Evolutionary conservation across 2,888 invertebrate species (phyloP), one percentile per base, ranked within the genome.

Genomic region (Acholoe squamosa): DNA sequence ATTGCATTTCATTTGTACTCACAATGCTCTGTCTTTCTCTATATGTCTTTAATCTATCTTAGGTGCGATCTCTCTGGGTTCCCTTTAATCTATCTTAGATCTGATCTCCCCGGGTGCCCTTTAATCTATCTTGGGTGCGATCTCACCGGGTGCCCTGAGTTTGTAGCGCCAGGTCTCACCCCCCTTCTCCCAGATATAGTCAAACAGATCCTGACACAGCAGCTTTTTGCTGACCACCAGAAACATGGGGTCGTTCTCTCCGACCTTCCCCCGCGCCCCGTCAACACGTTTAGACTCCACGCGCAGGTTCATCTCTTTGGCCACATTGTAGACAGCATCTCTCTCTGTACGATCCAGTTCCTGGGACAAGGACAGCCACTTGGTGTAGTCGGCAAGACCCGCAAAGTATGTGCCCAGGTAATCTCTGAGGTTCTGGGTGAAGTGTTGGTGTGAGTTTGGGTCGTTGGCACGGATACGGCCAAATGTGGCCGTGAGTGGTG

Each of bases 151-250:
- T 19, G 86, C 25, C 31, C 28, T 86, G 0, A 86, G 56, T 22
- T 86, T 86, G 86, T 86, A 86, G 25, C 86, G 19, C 86, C 86
- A 86, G 0, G 86, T 86, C 52, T 52, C 86, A 12, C 86, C 86
- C 0, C 86, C 54, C 31, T 86, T 86, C 54, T 86, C 56, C 52
- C 52, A 86, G 86, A 86, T 86, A 54, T 86, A 86, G 54, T 86
- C 86, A 54, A 86, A 86, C 31, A 86, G 54, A n/a, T 86, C 54
- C 28, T 54, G 86, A 25, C 86, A 86, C 52, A 14, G 14, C 86
- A 86, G 51, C 56, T 86, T 86, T 28, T 86, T 86, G 54, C 86
- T 86, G 54, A 86, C 56, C 10, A 86, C 86, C 54, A 86, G 54
- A 31, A 86, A 86, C 12, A 86, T 54, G 22, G 14, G 0, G 86